Conservation (phyloP, 1,140 invertebrate genomes). For the Caenorhabditis briggsae region DNA sequence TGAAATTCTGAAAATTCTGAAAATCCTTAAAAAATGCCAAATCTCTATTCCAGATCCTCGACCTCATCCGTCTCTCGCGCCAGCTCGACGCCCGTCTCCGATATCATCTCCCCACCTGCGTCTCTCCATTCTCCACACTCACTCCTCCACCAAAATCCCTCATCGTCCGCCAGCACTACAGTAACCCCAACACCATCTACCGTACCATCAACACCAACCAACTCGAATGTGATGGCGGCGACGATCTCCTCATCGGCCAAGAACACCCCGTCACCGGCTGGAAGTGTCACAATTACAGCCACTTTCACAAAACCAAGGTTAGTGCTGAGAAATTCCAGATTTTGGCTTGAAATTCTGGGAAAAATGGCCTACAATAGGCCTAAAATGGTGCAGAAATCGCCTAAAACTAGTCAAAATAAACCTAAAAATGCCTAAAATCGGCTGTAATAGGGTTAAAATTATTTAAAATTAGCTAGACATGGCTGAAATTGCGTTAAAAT, state of each 20-base stretch:
- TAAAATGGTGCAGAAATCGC: too few species aligned
- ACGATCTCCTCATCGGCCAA: constrained; percentile 46
- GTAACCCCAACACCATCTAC: neutral
- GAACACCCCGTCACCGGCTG: constrained; percentile 30
- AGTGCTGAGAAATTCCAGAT: neutral
- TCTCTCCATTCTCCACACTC: constrained; percentile 29
- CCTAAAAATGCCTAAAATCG: too few species aligned
- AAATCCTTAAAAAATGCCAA: too few species aligned
- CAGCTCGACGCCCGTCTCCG: constrained; percentile 12
- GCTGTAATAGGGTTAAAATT: too few species aligned
- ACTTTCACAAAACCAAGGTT: constrained; percentile 36
- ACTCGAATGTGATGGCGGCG: constrained; percentile 19
- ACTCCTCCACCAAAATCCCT: neutral
- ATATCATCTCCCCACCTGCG: constrained; percentile 34
- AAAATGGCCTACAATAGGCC: too few species aligned
- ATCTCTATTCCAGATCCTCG: neutral
- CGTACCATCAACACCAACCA: constrained; percentile 10
- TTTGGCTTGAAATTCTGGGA: too few species aligned
- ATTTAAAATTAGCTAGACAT: too few species aligned
- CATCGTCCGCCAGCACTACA: neutral
- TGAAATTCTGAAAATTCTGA: too few species aligned
- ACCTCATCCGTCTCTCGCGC: neutral
- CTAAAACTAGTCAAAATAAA: too few species aligned
- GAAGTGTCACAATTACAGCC: constrained; percentile 25
- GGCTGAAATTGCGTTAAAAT: too few species aligned